Conservation (phyloP, 2,113 vertebrate species). For the Pygoscelis adeliae region DNA sequence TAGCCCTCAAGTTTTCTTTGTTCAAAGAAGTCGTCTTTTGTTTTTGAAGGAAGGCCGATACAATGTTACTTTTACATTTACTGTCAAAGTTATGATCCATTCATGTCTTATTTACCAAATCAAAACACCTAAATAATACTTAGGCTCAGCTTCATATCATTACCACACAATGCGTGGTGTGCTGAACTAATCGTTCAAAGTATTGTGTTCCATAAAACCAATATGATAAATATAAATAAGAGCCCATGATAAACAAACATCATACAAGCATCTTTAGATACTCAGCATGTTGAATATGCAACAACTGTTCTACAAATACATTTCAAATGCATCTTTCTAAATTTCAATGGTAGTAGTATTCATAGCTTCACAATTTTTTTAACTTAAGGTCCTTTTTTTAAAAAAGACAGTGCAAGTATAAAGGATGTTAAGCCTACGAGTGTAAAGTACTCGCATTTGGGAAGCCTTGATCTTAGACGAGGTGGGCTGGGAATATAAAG, state of each 20-base stretch:
- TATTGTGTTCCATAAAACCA: background rate
- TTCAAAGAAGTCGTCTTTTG: background rate
- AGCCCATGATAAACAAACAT: background rate
- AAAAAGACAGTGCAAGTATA: background rate
- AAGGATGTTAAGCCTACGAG: background rate
- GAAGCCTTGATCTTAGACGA: background rate
- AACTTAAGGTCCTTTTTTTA: background rate
- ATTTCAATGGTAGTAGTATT: background rate
- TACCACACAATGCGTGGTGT: background rate
- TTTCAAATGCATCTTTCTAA: background rate
- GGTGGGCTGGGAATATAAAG: constrained; percentile 2
- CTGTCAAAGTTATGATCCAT: background rate
- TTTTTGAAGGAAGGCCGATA: background rate
- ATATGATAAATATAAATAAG: background rate
- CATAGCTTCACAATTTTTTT: background rate
- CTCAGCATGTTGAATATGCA: background rate
- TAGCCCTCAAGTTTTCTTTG: background rate
- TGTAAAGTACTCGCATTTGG: background rate
- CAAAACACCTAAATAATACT: background rate
- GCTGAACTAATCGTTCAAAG: background rate
- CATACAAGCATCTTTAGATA: background rate
- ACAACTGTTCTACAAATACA: background rate
- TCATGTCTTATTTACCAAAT: background rate
- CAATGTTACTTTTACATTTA: background rate
- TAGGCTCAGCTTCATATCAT: background rate